These are phyloP conservation scores for Toxonevra muliebris DNA, from an alignment of 2,888 invertebrate genomes.

Conservation along the genomic window DNA sequence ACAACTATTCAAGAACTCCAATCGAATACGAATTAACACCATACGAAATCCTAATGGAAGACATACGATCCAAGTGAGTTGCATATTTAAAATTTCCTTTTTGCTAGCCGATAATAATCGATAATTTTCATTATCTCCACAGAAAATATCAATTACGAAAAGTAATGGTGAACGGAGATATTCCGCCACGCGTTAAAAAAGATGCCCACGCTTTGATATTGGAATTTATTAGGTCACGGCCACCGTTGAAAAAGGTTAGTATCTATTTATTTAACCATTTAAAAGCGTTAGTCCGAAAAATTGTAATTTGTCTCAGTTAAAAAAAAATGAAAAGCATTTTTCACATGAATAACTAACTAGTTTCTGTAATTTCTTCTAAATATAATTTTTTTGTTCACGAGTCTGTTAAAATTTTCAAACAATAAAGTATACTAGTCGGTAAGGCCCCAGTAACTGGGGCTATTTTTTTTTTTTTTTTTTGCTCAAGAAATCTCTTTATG, in stretches of 20 bases:
- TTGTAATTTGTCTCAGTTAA: no score
- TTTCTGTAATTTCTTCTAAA: no score
- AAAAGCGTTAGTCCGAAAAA: no score
- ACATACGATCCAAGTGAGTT: slow-evolving; percentile 81
- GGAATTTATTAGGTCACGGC: slow-evolving; percentile 95
- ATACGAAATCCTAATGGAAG: slow-evolving; percentile 96
- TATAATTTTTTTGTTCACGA: no score
- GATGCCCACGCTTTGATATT: slow-evolving; percentile 95
- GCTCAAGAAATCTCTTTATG: no score
- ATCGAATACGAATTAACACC: slow-evolving; percentile 95
- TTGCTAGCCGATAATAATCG: not conserved
- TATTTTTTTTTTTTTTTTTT: no score
- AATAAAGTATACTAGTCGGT: no score
- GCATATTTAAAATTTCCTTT: not conserved
- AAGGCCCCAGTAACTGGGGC: no score
- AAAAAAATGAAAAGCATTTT: no score
- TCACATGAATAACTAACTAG: no score
- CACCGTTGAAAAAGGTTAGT: slow-evolving; percentile 86
- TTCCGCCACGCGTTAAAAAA: slow-evolving; percentile 86
- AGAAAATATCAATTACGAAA: slow-evolving; percentile 87
- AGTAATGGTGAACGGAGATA: slow-evolving; percentile 82
- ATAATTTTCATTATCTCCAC: slow-evolving; percentile 15
- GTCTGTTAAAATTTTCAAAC: no score
- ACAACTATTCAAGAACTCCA: slow-evolving; percentile 77
- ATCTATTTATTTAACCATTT: no score